These are phyloP conservation scores for Sminthurides aquaticus DNA, from an alignment of 2,888 invertebrate genomes.

Conservation along the genomic window DNA sequence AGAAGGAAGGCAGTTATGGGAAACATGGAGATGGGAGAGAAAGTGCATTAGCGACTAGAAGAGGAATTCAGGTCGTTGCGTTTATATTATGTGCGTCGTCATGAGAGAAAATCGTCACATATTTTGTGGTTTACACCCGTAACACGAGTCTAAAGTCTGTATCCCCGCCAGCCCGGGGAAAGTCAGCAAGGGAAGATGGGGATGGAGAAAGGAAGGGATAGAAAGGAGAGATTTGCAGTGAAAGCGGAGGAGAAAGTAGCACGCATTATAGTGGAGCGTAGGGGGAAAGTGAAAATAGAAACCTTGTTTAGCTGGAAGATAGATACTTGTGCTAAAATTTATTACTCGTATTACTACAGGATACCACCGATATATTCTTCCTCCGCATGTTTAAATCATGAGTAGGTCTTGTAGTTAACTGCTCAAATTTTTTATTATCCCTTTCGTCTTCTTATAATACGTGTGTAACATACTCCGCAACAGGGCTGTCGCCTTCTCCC, in stretches of 20 bases:
- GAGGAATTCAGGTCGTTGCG: neutral
- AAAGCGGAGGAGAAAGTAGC: conserved; percentile 1
- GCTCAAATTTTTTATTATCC: conserved; percentile 7
- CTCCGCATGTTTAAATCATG: conserved; percentile 13
- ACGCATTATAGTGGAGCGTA: neutral
- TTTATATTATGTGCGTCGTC: neutral
- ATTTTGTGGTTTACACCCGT: neutral
- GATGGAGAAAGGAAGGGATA: neutral
- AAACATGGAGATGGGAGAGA: neutral
- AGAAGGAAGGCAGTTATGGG: too few species aligned
- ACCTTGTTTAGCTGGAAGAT: neutral
- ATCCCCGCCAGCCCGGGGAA: too few species aligned
- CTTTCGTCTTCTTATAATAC: neutral
- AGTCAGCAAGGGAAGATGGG: too few species aligned
- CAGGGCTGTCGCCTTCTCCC: too few species aligned
- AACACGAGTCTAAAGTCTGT: neutral
- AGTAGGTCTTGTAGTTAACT: conserved; percentile 3
- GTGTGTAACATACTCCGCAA: too few species aligned
- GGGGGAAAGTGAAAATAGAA: neutral
- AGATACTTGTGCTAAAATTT: conserved; percentile 11
- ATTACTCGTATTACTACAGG: conserved; percentile 7
- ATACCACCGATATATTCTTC: conserved; percentile 9
- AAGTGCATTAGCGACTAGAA: neutral
- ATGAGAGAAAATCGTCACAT: neutral
- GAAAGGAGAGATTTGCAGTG: neutral